Percentiles rank a stretch among this genome's conserved stretches.
Evolutionary conservation across 2,888 invertebrate genomes (phyloP).

Genomic region (Andrena fulva): DNA sequence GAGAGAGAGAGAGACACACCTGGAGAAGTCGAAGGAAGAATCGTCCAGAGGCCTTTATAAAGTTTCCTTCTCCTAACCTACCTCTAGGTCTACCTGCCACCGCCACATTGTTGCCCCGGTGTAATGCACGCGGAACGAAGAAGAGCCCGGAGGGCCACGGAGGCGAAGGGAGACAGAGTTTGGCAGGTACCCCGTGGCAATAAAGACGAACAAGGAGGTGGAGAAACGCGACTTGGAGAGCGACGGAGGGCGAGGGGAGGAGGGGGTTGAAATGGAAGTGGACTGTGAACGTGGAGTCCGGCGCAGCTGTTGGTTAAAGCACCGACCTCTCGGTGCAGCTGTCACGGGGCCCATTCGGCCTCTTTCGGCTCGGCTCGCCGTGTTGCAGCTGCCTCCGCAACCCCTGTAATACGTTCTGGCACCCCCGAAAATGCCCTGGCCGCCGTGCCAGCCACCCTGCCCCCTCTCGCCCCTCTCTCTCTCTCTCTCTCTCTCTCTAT

Average conservation of each 20-base stretch:
- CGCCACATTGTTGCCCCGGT: background rate
- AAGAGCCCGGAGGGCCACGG: background rate
- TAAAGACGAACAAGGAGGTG: conserved; percentile 53
- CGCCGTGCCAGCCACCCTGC: conserved; percentile 33
- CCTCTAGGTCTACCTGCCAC: conserved; percentile 45
- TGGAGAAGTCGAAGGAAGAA: background rate
- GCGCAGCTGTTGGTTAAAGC: conserved; percentile 84
- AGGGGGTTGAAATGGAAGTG: conserved; percentile 62
- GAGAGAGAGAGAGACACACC: background rate
- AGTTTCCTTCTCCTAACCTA: conserved; percentile 13
- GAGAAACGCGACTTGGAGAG: conserved; percentile 40
- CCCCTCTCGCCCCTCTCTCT: background rate
- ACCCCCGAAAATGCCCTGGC: conserved; percentile 73
- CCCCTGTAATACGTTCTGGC: conserved; percentile 70
- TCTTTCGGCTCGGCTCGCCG: conserved; percentile 62
- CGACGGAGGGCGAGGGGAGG: conserved; percentile 17
- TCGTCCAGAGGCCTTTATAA: too few relatives aligned
- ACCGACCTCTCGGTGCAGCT: conserved; percentile 79
- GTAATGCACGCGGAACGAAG: background rate
- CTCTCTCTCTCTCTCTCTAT: background rate
- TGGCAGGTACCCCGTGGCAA: conserved; percentile 38
- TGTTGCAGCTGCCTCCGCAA: conserved; percentile 81
- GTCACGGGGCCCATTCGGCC: conserved; percentile 74
- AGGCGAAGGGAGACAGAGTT: conserved; percentile 17
- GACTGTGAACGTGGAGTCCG: conserved; percentile 66